These are phyloP conservation scores for Oryzias curvinotus DNA, from an alignment of 2,113 vertebrate species.

Conservation along the genomic window DNA sequence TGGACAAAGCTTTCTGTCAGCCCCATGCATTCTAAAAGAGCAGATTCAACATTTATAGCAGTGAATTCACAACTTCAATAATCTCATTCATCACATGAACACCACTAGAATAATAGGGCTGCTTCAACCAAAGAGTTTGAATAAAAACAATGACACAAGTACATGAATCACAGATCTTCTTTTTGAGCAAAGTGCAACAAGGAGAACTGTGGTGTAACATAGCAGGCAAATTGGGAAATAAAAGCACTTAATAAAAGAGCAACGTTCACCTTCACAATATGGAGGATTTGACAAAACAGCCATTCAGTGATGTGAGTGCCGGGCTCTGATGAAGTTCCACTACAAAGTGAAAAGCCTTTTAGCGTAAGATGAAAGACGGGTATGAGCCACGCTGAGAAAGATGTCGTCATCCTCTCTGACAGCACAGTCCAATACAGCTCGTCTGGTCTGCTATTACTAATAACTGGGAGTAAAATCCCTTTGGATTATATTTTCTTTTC, in stretches of 20 bases:
- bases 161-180: background rate
- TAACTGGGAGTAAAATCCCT: slow-evolving; percentile 11
- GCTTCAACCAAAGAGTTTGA: slow-evolving; percentile 20
- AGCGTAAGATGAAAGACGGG: slow-evolving; percentile 72
- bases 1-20: slow-evolving; percentile 31
- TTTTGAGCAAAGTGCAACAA: background rate
- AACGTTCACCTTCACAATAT: slow-evolving; percentile 8
- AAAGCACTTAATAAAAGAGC: slow-evolving; percentile 15
- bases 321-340: slow-evolving; percentile 35
- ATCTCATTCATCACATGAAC: slow-evolving; percentile 39
- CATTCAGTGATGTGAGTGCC: background rate
- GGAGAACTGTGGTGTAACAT: slow-evolving; percentile 16
- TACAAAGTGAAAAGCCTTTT: slow-evolving; percentile 78
- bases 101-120: slow-evolving; percentile 29
- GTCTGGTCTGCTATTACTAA: slow-evolving; percentile 4
- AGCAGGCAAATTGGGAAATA: slow-evolving; percentile 15
- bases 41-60: slow-evolving; percentile 52
- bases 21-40: slow-evolving; percentile 31
- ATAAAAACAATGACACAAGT: slow-evolving; percentile 1
- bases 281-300: slow-evolving; percentile 24
- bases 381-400: slow-evolving; percentile 4
- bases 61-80: slow-evolving; percentile 15
- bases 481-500: slow-evolving; percentile 3
- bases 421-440: slow-evolving; percentile 11
- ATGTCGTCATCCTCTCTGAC: slow-evolving; percentile 26